Percentiles rank a stretch among this genome's conserved stretches.
phyloP scores from a whole-genome alignment of 1,140 invertebrate genomes.

The Triops longicaudatus region DNA sequence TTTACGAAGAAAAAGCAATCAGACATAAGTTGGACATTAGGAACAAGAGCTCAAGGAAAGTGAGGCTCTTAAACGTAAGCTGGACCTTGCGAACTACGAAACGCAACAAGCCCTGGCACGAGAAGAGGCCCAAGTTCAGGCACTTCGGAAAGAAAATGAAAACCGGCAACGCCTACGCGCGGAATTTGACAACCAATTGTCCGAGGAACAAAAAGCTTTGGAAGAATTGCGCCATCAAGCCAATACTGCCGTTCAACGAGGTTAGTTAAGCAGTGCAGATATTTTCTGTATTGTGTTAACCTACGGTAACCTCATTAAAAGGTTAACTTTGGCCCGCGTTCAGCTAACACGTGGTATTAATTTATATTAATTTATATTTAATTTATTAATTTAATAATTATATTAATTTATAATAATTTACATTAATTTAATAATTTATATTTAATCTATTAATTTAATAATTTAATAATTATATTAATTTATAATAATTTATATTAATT shows the following conservation, averaged over 20 bases:
- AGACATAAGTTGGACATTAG: not conserved
- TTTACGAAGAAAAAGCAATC: not conserved
- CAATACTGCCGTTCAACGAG: not conserved
- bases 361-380: no score
- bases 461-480: no score
- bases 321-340: no score
- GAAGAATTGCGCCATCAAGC: not conserved
- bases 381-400: no score
- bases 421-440: no score
- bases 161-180: not conserved
- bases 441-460: no score
- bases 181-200: not conserved
- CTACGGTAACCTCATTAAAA: no score
- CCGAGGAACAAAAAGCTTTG: not conserved
- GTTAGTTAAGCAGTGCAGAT: not conserved
- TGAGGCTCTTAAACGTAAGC: not conserved
- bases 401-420: no score
- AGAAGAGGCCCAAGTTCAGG: not conserved
- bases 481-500: no score
- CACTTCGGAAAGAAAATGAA: not conserved
- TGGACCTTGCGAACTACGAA: not conserved
- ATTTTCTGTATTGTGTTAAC: no score
- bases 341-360: no score
- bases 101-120: not conserved
- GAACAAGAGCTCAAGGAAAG: not conserved